Evolutionary conservation across 2,113 vertebrate species (phyloP).

Genomic region (Corydoras sp.): DNA sequence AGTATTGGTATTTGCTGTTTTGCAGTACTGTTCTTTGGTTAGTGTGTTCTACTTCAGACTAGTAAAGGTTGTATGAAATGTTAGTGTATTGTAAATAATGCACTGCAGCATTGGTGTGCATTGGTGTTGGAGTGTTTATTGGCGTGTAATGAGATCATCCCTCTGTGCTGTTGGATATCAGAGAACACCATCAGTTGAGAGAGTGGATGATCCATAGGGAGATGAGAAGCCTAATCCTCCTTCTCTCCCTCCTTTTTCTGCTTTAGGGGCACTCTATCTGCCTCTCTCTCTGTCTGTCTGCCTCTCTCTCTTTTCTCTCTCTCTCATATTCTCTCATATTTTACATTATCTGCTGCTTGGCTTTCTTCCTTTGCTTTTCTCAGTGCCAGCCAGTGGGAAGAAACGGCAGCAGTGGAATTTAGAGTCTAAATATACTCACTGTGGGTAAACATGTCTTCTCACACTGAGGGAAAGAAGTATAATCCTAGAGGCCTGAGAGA

Average conservation of each 20-base stretch:
- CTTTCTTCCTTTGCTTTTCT: constrained; percentile 38
- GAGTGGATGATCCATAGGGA: constrained; percentile 47
- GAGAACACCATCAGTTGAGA: constrained; percentile 43
- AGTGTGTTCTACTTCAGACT: constrained; percentile 15
- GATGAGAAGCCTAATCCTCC: constrained; percentile 47
- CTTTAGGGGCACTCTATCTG: constrained; percentile 32
- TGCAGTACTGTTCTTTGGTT: constrained; percentile 15
- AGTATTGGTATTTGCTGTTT: not conserved
- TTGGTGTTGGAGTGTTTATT: constrained; percentile 43
- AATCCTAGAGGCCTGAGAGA: constrained; percentile 46
- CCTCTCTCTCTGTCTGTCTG: constrained; percentile 15
- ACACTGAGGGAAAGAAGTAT: constrained; percentile 37
- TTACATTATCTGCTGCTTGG: constrained; percentile 56
- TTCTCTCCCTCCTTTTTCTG: constrained; percentile 38
- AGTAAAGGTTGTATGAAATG: constrained; percentile 13
- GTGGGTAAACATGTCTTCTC: constrained; percentile 42
- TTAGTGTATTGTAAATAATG: constrained; percentile 21
- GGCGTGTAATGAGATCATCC: constrained; percentile 49
- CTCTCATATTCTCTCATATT: constrained; percentile 46
- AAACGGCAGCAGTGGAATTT: constrained; percentile 44
- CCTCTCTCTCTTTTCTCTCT: constrained; percentile 43
- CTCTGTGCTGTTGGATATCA: constrained; percentile 46
- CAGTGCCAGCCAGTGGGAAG: constrained; percentile 45
- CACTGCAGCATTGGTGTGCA: constrained; percentile 29
- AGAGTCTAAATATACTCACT: constrained; percentile 47